A percentile compares a stretch with the other conserved stretches of the same genome.
phyloP scores from a whole-genome alignment of 1,140 invertebrate genomes.

The Idris sp. region DNA sequence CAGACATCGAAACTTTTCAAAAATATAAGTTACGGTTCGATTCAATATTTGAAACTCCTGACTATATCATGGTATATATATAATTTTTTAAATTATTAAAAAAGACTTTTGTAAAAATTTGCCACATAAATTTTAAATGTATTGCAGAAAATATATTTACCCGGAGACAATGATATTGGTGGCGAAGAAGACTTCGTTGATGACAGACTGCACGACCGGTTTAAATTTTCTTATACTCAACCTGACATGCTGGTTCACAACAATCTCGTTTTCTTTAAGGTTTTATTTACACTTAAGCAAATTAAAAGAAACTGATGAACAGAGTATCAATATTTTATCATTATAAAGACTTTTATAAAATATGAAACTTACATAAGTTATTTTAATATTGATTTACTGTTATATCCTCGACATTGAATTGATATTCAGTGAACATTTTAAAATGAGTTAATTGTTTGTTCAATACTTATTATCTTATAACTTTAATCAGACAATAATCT shows the following conservation, averaged over 20 bases:
- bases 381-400: too few relatives aligned
- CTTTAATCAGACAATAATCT: too few relatives aligned
- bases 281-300: not conserved
- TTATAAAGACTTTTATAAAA: too few relatives aligned
- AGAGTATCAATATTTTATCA: too few relatives aligned
- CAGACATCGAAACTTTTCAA: slow-evolving; percentile 83
- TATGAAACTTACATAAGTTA: too few relatives aligned
- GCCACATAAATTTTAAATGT: slow-evolving; percentile 10
- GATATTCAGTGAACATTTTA: too few relatives aligned
- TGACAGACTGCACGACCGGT: slow-evolving; percentile 85
- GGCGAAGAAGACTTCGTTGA: slow-evolving; percentile 91
- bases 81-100: slow-evolving; percentile 2
- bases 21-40: slow-evolving; percentile 84
- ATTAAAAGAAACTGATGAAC: too few relatives aligned
- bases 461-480: too few relatives aligned
- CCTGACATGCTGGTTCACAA: slow-evolving; percentile 81
- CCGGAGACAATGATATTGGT: slow-evolving; percentile 97
- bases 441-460: too few relatives aligned
- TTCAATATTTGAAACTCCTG: slow-evolving; percentile 83
- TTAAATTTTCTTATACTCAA: slow-evolving; percentile 86
- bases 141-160: slow-evolving; percentile 88
- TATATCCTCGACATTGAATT: too few relatives aligned
- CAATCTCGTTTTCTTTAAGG: slow-evolving; percentile 77
- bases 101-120: slow-evolving; percentile 1
- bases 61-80: slow-evolving; percentile 77